Conservation (phyloP, 2,888 invertebrate species). For the Leucophenga montana region DNA sequence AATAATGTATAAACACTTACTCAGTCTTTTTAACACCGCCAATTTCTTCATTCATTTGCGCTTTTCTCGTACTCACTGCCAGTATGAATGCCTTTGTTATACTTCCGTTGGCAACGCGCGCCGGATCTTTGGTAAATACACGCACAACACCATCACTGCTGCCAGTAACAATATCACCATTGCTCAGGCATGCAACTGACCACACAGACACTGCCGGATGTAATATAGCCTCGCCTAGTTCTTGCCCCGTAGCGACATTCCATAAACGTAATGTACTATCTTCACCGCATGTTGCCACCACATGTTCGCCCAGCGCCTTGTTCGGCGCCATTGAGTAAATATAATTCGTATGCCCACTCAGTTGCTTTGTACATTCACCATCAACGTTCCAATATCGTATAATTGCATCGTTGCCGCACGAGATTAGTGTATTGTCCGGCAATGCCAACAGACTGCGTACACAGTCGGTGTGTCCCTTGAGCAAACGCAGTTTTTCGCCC, state of each 20-base stretch:
- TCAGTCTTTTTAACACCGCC: constrained; percentile 90
- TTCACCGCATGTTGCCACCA: constrained; percentile 90
- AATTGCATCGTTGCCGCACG: constrained; percentile 93
- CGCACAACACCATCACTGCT: constrained; percentile 90
- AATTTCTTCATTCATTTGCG: constrained; percentile 80
- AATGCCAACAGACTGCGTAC: constrained; percentile 86
- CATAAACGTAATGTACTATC: constrained; percentile 90
- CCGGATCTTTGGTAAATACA: constrained; percentile 85
- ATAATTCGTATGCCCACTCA: constrained; percentile 90
- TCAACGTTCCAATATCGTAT: constrained; percentile 87
- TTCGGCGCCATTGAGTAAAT: constrained; percentile 83
- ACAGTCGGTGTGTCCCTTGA: constrained; percentile 92
- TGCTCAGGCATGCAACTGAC: constrained; percentile 85
- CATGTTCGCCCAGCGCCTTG: constrained; percentile 75
- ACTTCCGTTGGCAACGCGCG: constrained; percentile 80
- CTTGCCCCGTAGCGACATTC: constrained; percentile 73
- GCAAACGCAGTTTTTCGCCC: constrained; percentile 79
- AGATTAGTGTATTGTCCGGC: constrained; percentile 84
- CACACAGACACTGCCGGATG: constrained; percentile 91
- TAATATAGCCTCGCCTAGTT: constrained; percentile 70
- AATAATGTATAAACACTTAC: constrained; percentile 74
- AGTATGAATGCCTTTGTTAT: constrained; percentile 80
- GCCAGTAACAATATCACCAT: constrained; percentile 93
- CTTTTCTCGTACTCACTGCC: constrained; percentile 79
- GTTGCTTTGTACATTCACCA: constrained; percentile 84